Evolutionary conservation across 1,140 invertebrate species (phyloP).

Genomic region (Pollicipes pollicipes): DNA sequence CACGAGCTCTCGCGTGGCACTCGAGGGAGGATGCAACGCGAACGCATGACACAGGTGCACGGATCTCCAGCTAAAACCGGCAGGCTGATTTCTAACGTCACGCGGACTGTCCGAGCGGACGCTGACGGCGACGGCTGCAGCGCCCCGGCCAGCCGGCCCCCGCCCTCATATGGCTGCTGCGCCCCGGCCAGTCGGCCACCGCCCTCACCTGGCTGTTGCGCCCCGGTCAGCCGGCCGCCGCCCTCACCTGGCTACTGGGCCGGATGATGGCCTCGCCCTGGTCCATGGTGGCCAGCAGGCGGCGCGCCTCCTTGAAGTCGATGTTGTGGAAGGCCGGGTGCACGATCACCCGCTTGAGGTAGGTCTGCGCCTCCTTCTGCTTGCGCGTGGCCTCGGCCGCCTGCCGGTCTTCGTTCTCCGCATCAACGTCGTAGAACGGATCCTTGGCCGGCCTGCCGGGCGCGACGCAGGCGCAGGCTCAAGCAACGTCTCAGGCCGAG

Average conservation of each 20-base stretch:
- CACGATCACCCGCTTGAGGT: conserved; percentile 88
- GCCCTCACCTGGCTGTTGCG: no score
- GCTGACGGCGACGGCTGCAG: neutral
- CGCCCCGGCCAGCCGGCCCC: neutral
- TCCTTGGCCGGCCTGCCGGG: conserved; percentile 49
- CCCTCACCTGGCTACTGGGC: conserved; percentile 56
- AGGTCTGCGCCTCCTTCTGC: conserved; percentile 54
- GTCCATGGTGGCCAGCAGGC: conserved; percentile 74
- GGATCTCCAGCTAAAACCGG: no score
- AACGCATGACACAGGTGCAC: no score
- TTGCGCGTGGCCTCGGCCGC: conserved; percentile 65
- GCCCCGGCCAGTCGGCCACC: neutral
- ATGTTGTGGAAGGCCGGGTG: conserved; percentile 97
- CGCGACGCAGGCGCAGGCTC: neutral
- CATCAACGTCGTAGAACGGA: conserved; percentile 75
- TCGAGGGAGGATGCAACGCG: no score
- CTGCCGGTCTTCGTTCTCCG: conserved; percentile 59
- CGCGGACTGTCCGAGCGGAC: no score
- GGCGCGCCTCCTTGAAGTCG: conserved; percentile 77
- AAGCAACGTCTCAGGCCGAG: no score
- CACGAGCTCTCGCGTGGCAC: no score
- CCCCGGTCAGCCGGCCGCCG: neutral
- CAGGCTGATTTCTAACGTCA: no score
- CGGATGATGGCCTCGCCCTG: conserved; percentile 91
- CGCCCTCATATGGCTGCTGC: no score